These are phyloP conservation scores for Eupithecia tripunctaria DNA, from an alignment of 2,888 invertebrate species.

Conservation along the genomic window DNA sequence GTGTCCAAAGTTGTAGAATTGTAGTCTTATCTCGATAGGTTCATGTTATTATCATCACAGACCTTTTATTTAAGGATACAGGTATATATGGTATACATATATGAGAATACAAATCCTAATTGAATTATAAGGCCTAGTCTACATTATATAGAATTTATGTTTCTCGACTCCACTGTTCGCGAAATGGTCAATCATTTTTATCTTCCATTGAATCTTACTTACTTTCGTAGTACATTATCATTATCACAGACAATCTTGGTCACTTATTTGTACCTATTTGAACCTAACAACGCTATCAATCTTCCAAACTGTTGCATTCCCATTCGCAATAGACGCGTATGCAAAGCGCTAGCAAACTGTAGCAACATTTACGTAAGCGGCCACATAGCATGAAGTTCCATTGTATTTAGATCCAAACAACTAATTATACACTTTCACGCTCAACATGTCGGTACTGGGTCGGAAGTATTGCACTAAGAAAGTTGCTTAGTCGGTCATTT, in stretches of 20 bases:
- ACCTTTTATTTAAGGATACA: background rate
- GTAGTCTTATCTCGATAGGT: background rate
- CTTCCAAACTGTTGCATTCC: constrained; percentile 12
- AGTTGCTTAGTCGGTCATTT: constrained; percentile 17
- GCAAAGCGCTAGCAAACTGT: constrained; percentile 37
- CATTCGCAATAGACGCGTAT: constrained; percentile 23
- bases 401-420: constrained; percentile 53
- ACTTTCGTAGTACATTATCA: background rate
- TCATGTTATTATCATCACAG: background rate
- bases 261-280: constrained; percentile 9
- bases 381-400: constrained; percentile 54
- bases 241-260: background rate
- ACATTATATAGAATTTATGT: background rate
- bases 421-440: constrained; percentile 59
- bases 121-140: background rate
- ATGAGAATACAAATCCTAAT: background rate
- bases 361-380: constrained; percentile 44
- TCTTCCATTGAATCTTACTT: background rate
- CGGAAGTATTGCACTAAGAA: constrained; percentile 42
- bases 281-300: constrained; percentile 17
- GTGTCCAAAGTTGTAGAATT: no score
- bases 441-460: constrained; percentile 45
- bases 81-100: no score
- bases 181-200: background rate
- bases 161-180: background rate